phyloP scores from a whole-genome alignment of 2,888 invertebrate species.

The Phytoseiulus persimilis region DNA sequence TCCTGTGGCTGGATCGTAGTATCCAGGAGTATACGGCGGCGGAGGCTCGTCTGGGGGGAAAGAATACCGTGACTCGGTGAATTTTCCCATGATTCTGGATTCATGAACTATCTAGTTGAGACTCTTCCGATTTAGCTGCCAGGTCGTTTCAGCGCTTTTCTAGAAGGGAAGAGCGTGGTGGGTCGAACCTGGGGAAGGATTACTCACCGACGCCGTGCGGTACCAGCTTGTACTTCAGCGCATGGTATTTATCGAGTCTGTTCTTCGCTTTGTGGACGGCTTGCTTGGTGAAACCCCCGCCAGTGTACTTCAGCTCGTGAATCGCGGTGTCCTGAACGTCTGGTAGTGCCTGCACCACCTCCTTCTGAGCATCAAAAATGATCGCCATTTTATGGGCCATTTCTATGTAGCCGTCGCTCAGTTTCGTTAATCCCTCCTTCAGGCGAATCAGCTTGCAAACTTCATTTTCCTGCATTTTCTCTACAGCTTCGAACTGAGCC shows the following conservation, averaged over 20 bases:
- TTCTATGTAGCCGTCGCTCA: slow-evolving; percentile 54
- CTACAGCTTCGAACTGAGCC: slow-evolving; percentile 54
- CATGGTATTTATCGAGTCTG: slow-evolving; percentile 48
- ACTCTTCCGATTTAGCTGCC: no score
- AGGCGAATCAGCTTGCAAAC: slow-evolving; percentile 54
- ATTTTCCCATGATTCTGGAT: no score
- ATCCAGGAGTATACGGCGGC: slow-evolving; percentile 48
- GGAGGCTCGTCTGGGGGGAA: slow-evolving; percentile 46
- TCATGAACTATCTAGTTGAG: no score
- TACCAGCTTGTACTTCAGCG: slow-evolving; percentile 45
- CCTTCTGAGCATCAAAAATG: slow-evolving; percentile 53
- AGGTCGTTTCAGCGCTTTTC: no score
- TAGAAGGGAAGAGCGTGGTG: no score
- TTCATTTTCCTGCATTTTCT: slow-evolving; percentile 54
- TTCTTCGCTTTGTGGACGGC: slow-evolving; percentile 50
- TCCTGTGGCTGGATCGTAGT: slow-evolving; percentile 44
- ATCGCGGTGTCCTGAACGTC: slow-evolving; percentile 52
- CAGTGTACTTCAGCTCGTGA: slow-evolving; percentile 52
- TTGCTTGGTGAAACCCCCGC: slow-evolving; percentile 49
- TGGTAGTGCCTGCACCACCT: slow-evolving; percentile 52
- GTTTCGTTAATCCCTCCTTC: slow-evolving; percentile 53
- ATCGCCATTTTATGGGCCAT: slow-evolving; percentile 53
- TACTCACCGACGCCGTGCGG: slow-evolving; percentile 42
- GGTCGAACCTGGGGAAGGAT: no score
- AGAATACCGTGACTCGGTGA: no score